Percentiles rank a stretch among this genome's conserved stretches.
These are phyloP conservation scores for Corythornis vintsioides DNA, from an alignment of 2,113 vertebrate genomes.

Conservation along the genomic window DNA sequence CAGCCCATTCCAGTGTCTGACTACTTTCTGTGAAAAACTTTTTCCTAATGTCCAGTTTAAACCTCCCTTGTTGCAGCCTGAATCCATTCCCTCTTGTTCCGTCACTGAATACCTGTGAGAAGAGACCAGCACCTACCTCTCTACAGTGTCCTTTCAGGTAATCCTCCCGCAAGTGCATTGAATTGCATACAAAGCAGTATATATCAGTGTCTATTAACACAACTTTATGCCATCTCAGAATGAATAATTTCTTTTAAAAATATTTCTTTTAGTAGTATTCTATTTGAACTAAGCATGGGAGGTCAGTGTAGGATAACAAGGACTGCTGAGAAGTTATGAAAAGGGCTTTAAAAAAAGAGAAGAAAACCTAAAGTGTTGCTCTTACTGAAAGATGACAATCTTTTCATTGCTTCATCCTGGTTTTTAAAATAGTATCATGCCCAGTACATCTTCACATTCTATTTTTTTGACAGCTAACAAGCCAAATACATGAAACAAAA, in stretches of 20 bases:
- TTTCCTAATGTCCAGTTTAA: too few relatives aligned
- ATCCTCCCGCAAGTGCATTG: neutral
- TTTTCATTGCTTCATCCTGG: neutral
- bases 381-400: neutral
- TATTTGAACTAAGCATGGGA: neutral
- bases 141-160: too few relatives aligned
- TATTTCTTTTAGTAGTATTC: neutral
- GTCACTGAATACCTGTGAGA: too few relatives aligned
- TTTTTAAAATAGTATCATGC: neutral
- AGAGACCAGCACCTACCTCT: too few relatives aligned
- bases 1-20: too few relatives aligned
- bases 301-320: neutral
- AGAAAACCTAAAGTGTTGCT: neutral
- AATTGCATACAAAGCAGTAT: neutral
- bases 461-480: neutral
- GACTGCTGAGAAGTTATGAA: neutral
- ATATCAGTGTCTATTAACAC: neutral
- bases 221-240: neutral
- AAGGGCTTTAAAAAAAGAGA: neutral
- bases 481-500: neutral
- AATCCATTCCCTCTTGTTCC: too few relatives aligned
- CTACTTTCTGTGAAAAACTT: too few relatives aligned
- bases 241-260: neutral
- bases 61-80: too few relatives aligned
- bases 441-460: neutral